Percentiles rank a stretch among this genome's conserved stretches.
phyloP scores from a whole-genome alignment of 2,113 vertebrate species.

The Pavo muticus region DNA sequence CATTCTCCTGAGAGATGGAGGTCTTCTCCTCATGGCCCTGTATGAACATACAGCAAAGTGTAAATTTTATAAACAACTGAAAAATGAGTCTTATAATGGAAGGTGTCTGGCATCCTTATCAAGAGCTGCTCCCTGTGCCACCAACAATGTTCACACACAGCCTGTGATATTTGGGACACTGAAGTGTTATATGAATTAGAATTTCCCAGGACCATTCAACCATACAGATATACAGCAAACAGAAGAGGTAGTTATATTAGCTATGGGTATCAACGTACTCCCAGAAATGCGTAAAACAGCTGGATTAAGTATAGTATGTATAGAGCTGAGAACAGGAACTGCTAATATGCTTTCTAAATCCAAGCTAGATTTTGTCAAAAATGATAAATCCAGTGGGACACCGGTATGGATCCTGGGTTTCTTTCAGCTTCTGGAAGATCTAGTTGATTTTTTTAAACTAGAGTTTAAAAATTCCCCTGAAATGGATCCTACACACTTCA shows the following conservation, averaged over 20 bases:
- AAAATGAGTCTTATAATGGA: neutral
- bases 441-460: neutral
- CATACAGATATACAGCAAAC: neutral
- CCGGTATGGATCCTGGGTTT: neutral
- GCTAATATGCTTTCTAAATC: neutral
- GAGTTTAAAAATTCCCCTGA: neutral
- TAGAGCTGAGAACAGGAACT: neutral
- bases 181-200: neutral
- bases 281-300: neutral
- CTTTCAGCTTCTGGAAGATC: neutral
- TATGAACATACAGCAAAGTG: rapidly evolving
- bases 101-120: neutral
- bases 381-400: neutral
- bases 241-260: neutral
- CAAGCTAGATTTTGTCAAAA: neutral
- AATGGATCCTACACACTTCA: neutral
- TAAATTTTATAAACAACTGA: neutral
- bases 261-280: neutral
- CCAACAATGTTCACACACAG: neutral
- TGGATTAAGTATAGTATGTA: neutral
- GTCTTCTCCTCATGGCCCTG: neutral
- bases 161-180: neutral
- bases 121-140: neutral
- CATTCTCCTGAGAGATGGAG: neutral
- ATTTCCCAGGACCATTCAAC: neutral